Evolutionary conservation across 2,888 invertebrate genomes (phyloP), one percentile per base, ranked within the genome.

Genomic region (Hybos culiciformis): DNA sequence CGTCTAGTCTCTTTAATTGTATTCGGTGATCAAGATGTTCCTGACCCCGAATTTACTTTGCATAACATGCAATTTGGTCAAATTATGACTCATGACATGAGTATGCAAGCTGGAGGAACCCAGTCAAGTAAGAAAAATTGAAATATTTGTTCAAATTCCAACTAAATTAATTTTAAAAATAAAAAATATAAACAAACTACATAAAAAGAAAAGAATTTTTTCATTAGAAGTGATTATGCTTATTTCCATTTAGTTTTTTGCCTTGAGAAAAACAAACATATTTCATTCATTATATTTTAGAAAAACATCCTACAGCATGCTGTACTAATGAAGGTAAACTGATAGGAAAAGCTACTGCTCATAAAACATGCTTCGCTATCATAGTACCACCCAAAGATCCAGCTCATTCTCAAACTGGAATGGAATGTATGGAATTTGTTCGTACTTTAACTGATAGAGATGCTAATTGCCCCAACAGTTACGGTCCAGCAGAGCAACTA

Each of bases 1-100:
- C 72, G 88, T 36, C 65, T 74, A n/a, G 67, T 87, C 14, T 86
- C 86, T 49, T 64, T 78, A 36, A 65, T 72, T 0, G 59, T 83
- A 8, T 84, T 83, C 60, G 83, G 83, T 0, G 82, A 84, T 55
- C 69, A 70, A 29, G 74, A 78, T 48, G 61, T 80, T 5, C 70
- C 79, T 5, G 86, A 87, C 63, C 80, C 77, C 0, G 64, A 76
- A 46, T 86, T 75, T 70, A 85, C 80, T 15, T 66, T 88, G 14
- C 76, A 77, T 39, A 76, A 85, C 37, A 73, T 74, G 72, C 72
- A 74, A 55, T 75, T 72, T 70, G 76, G 75, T 19, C 76, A 77
- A 56, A 69, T 75, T 50, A 65, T 77, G 33, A 74, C 75, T 20
- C 76, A 77, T 58, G 73, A 74, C 49, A 68, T 73, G 59, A 70